These are phyloP conservation scores for Clarias batrachus DNA, from an alignment of 2,113 vertebrate genomes.

Conservation along the genomic window DNA sequence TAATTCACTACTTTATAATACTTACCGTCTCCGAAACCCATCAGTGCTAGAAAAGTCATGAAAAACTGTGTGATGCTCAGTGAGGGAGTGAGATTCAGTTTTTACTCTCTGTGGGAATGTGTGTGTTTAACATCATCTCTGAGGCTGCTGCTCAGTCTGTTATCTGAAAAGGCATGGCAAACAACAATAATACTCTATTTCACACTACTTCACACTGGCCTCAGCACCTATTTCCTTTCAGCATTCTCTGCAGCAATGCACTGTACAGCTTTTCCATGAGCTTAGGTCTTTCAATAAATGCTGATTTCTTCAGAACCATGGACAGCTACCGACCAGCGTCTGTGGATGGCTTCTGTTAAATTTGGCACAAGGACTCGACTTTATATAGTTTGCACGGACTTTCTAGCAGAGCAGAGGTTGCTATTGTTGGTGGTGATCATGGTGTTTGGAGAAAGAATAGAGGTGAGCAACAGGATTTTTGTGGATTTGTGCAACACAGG, in stretches of 20 bases:
- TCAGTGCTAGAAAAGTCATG: neutral
- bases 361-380: neutral
- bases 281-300: neutral
- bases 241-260: neutral
- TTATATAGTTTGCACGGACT: neutral
- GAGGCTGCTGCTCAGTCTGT: constrained; percentile 1
- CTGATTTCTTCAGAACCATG: constrained; percentile 4
- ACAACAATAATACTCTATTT: constrained; percentile 12
- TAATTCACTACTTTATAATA: constrained; percentile 20
- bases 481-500: too few species aligned
- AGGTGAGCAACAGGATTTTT: neutral
- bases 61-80: neutral
- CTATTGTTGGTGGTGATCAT: neutral
- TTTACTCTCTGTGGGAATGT: neutral
- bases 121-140: constrained; percentile 18
- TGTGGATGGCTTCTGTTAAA: too few species aligned
- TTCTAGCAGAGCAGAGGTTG: neutral
- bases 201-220: constrained; percentile 1
- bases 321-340: neutral
- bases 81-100: neutral
- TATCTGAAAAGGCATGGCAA: constrained; percentile 7
- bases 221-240: neutral
- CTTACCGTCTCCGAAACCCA: neutral
- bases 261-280: neutral
- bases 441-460: neutral